Conservation (phyloP, 1,140 invertebrate genomes). For the Epicauta chinensis region DNA sequence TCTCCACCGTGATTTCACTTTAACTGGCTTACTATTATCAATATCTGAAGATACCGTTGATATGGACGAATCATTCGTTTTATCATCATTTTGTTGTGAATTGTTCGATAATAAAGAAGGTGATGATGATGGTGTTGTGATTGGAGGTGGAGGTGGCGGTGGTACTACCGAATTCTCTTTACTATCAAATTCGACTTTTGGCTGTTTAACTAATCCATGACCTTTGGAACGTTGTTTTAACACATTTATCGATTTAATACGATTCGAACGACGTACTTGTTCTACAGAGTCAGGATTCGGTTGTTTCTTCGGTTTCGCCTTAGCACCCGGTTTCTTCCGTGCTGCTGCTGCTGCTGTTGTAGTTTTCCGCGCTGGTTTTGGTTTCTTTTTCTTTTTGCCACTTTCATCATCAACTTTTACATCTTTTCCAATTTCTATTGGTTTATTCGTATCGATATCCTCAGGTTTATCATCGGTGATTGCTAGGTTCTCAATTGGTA, state of each 20-base stretch:
- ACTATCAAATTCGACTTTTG: conserved; percentile 37
- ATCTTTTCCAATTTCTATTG: conserved; percentile 3
- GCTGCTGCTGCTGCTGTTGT: too few species aligned
- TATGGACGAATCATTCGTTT: background rate
- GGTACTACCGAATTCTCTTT: conserved; percentile 19
- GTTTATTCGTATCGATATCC: conserved; percentile 6
- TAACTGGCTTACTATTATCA: conserved; percentile 54
- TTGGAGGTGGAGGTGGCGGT: conserved; percentile 23
- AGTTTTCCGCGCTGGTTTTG: conserved; percentile 12
- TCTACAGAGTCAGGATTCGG: conserved; percentile 8
- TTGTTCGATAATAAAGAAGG: conserved; percentile 9
- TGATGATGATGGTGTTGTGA: conserved; percentile 19
- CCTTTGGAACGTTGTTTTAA: conserved; percentile 52
- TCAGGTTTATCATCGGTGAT: too few species aligned
- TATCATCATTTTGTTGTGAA: conserved; percentile 2
- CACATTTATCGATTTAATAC: conserved; percentile 53
- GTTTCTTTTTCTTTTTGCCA: background rate
- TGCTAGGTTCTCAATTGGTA: too few species aligned
- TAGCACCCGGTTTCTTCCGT: conserved; percentile 5
- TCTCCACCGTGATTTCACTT: conserved; percentile 81
- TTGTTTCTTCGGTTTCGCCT: conserved; percentile 15
- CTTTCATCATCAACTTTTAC: conserved; percentile 11
- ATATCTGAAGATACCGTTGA: conserved; percentile 5
- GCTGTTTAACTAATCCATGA: conserved; percentile 47
- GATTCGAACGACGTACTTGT: conserved; percentile 48